Base-by-base conservation (phyloP, 1,140 invertebrate genomes). In the Liolophura sinensis region DNA sequence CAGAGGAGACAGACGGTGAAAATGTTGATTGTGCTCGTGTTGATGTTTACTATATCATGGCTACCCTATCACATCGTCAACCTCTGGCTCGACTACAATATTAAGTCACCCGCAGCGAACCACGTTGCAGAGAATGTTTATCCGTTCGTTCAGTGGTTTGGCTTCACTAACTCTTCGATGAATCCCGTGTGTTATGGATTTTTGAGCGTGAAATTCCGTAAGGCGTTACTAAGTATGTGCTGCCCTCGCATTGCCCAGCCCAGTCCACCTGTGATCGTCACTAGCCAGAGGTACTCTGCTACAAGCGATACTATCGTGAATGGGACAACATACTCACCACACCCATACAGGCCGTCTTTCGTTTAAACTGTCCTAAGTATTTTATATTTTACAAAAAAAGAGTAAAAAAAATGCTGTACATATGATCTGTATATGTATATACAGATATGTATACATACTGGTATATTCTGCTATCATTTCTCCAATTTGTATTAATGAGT, bases 111-210 rank as follows among this genome's bases (percentile, higher is more conserved):
- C 9, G 22, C 18, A 9, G 56, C 47, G 15, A 24, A 27, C 4
- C 60, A 57, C 40, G 67, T 75, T 0, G 62, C 55, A 12, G 69
- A 60, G 24, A 64, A 74, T 46, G 68, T 82, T 12, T 75, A 86
- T 9, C 85, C 85, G 0, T 85, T 87, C 65, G 83, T 88, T 0
- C 69, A 72, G 54, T 79, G 88, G 18, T 79, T 89, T 1, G 89
- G 91, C 61, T 90, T 92, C 72, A 88, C 78, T 54, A 82, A 83
- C 65, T 80, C 78, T 16, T 71, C 77, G 40, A 68, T 79, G 14
- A 83, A 83, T 60, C 81, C 81, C 0, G 60, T 82, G 31, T 74
- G 79, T 1, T 83, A 82, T 62, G 82, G 79, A 57, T 78, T 81
- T 63, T 73, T 83, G 56, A 80, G 75, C 63, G 74, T 71, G 49